Evolutionary conservation across 2,888 invertebrate genomes (phyloP).

Genomic region (Mesorhabditis spiculigera): DNA sequence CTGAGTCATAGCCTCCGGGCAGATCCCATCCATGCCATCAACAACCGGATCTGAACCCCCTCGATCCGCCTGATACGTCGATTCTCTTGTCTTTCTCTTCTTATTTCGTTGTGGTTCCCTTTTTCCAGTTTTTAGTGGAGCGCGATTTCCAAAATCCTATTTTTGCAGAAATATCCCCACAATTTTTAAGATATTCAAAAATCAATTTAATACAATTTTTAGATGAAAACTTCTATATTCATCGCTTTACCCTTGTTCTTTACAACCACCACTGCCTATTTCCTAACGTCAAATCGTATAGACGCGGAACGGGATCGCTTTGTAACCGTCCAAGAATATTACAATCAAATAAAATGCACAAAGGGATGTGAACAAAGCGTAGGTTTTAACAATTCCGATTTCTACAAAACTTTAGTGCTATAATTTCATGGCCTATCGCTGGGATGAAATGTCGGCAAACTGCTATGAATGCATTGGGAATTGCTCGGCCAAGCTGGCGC

Average conservation of each 20-base stretch:
- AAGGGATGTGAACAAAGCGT: conserved; percentile 1
- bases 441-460: conserved; percentile 3
- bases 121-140: not conserved
- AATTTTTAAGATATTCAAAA: too few relatives aligned
- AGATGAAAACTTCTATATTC: not conserved
- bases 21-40: not conserved
- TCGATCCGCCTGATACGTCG: not conserved
- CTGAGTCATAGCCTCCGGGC: not conserved
- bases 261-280: not conserved
- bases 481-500: not conserved
- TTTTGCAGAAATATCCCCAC: too few relatives aligned
- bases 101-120: not conserved
- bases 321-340: conserved; percentile 4
- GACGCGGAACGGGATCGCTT: not conserved
- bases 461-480: conserved; percentile 6
- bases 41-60: not conserved
- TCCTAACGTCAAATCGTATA: conserved; percentile 1
- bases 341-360: conserved; percentile 3
- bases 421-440: conserved; percentile 6
- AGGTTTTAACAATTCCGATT: not conserved
- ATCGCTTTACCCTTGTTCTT: not conserved
- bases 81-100: conserved; percentile 1
- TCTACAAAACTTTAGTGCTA: conserved; percentile 1
- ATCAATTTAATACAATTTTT: not conserved
- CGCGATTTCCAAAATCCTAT: not conserved